Percentiles rank a stretch among this genome's conserved stretches.
Evolutionary conservation across 1,140 invertebrate species (phyloP).

Genomic region (Callitettix versicolor): DNA sequence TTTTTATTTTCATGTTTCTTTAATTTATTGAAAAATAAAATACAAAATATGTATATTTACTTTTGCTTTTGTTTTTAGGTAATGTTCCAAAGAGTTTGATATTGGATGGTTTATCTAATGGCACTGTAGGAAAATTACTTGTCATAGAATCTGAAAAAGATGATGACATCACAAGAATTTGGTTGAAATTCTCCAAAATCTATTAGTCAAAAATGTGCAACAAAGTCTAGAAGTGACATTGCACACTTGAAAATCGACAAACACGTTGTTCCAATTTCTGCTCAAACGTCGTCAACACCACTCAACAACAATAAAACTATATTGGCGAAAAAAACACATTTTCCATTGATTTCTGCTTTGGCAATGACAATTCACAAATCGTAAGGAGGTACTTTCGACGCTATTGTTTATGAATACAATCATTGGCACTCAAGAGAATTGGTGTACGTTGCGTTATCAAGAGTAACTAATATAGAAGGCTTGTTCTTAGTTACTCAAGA

Average conservation of each 20-base stretch:
- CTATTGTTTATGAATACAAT: conserved; percentile 25
- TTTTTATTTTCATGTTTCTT: no score
- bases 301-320: conserved; percentile 28
- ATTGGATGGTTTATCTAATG: conserved; percentile 1
- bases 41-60: no score
- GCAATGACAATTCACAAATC: conserved; percentile 28
- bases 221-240: no score
- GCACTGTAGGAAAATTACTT: conserved; percentile 1
- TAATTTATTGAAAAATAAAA: no score
- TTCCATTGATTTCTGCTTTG: conserved; percentile 27
- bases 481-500: conserved; percentile 16
- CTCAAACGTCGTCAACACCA: conserved; percentile 16
- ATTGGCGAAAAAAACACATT: conserved; percentile 27
- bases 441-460: conserved; percentile 24
- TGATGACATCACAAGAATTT: neutral
- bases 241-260: no score
- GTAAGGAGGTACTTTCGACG: conserved; percentile 24
- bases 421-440: conserved; percentile 15
- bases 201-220: neutral
- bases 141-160: neutral
- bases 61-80: neutral
- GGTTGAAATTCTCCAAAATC: conserved; percentile 2
- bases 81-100: no score
- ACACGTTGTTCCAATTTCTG: no score
- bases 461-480: conserved; percentile 22